Evolutionary conservation across 2,797 vertebrate genomes (phyloP), one percentile per base, ranked within the genome.

Genomic region (Rhabdomys pumilio): DNA sequence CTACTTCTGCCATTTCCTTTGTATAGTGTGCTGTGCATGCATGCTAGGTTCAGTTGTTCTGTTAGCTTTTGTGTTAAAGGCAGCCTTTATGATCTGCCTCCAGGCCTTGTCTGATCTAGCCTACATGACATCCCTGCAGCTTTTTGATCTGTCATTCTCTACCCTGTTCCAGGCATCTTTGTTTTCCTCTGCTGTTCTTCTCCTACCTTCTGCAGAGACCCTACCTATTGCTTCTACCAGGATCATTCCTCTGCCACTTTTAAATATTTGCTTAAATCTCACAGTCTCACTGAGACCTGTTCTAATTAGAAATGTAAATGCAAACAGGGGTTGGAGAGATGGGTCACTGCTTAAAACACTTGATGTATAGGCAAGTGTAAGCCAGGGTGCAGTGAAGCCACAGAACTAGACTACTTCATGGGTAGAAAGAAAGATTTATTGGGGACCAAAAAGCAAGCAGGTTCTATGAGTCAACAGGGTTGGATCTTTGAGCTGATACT

Each of bases 231-330:
- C 77, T 84, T 84, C 41, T 80, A 63, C n/a, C 63, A 76, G 50
- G 31, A 41, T 77, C 24, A 75, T 47, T 92, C 15, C 59, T 69
- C n/a, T 29, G 24, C 41, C 69, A n/a, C 44, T 86, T 75, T 90
- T 63, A 61, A 83, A 90, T 59, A 84, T 75, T 75, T 76, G 69
- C 41, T 96, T 44, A 55, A 55, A 55, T 50, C 31, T 91, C 82
- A 69, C 41, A 79, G 61, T 61, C 50, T 85, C 53, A 47, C 3
- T 14, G 31, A 79, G n/a, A 65, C 57, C 15, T 47, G 61, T 59
- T 9, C 38, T 83, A 79, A 47, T 94, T 38, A 65, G 65, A 92
- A 69, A 80, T 29, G 41, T 29, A 61, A 50, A 31, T 10, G 47
- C 29, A 50, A 38, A 29, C 34, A 55, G 50, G 44, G 19, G 2